Percentiles rank a stretch among this genome's conserved stretches.
phyloP scores from a whole-genome alignment of 2,113 vertebrate species.

The Cebus imitator region DNA sequence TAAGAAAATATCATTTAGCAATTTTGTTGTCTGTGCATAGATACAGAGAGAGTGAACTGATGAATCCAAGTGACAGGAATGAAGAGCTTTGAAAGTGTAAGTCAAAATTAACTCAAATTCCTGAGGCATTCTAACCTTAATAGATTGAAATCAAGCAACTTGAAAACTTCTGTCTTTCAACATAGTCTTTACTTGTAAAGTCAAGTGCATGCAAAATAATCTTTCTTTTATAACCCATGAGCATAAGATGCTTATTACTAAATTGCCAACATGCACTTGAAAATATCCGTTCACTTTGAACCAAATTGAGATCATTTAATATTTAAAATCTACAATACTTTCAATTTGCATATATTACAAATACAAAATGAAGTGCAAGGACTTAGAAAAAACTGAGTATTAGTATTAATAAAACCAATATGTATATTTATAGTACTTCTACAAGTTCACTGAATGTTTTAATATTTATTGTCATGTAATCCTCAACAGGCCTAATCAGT shows the following conservation, averaged over 20 bases:
- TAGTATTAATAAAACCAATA: background rate
- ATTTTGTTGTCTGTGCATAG: background rate
- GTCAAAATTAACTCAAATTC: background rate
- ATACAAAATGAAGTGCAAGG: constrained; percentile 8
- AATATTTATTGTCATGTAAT: background rate
- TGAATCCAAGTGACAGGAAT: background rate
- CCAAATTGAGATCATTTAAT: background rate
- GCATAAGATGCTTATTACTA: background rate
- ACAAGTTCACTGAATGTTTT: background rate
- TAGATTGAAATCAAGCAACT: background rate
- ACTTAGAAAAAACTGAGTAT: background rate
- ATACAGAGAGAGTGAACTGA: background rate
- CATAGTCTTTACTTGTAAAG: background rate
- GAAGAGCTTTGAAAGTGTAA: background rate
- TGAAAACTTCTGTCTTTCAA: constrained; percentile 19
- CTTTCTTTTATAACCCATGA: background rate
- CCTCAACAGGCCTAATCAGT: background rate
- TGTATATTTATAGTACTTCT: background rate
- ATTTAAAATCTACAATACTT: background rate
- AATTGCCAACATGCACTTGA: background rate
- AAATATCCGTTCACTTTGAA: constrained; percentile 4
- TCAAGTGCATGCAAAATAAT: background rate
- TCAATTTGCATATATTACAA: background rate
- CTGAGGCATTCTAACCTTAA: background rate
- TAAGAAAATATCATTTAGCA: background rate